Base-by-base conservation (phyloP, 2,888 invertebrate genomes). In the Reticulitermes lucifugus region DNA sequence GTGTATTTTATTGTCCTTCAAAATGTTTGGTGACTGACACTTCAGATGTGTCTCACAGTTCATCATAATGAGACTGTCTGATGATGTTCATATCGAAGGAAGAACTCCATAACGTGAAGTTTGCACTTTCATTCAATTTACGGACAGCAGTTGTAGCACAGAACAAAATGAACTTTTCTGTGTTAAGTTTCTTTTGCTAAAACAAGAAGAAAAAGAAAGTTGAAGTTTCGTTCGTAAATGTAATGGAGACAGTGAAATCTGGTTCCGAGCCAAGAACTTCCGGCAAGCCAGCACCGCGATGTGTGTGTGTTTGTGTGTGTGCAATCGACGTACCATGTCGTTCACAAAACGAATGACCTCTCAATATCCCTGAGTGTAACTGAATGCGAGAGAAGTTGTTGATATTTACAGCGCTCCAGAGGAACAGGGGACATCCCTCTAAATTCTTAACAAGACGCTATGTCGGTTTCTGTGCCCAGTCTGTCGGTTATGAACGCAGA, bases 221-320 rank as follows among this genome's bases (percentile, higher is more conserved):
- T 21, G 60, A n/a, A 22, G 60, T 60, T 60, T 60, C 21, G 3
- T 60, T 60, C 60, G 10, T 12, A 22, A 60, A 60, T 60, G 60
- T n/a, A 60, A 60, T 60, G 14, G 46, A 46, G 46, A 46, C 46
- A 46, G n/a, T 60, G n/a, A n/a, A 18, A 22, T 60, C 60, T 60
- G 60, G 60, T 60, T 60, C 60, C 22, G 60, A 60, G 60, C 60
- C 60, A 60, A 60, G 22, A 60, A n/a, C 60, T 60, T 60, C 60
- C 60, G 60, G 60, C n/a, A 60, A 60, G 7, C 21, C n/a, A 60
- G 22, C 18, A 21, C 6, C 60, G 60, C 9, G 4, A 6, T 60
- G 60, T 60, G 60, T 18, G 60, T 35, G 35, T 35, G 35, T 3
- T 1, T 35, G 12, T 5, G 14, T 60, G 60, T 18, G 60, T 3